Evolutionary conservation across 2,888 invertebrate genomes (phyloP).

Genomic region (Latrodectus elegans): DNA sequence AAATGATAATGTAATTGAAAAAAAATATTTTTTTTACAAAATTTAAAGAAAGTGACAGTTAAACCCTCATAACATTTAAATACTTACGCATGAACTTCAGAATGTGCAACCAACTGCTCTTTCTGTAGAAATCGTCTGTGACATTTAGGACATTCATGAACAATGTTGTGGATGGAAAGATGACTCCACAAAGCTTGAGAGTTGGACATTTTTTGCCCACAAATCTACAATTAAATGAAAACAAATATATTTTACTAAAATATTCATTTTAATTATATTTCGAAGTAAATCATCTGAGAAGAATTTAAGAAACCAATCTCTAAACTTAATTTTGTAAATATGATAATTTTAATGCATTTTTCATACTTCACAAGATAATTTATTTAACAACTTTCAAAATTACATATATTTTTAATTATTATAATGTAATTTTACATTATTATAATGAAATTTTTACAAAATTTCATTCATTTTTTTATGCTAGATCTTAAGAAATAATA

Average conservation of each 20-base stretch:
- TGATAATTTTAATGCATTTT: no score
- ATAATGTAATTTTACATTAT: no score
- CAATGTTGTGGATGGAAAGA: constrained; percentile 70
- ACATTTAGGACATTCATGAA: constrained; percentile 71
- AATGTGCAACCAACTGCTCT: constrained; percentile 71
- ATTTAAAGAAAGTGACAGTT: no score
- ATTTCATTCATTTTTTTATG: no score
- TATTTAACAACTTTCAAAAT: no score
- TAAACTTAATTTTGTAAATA: no score
- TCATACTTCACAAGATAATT: no score
- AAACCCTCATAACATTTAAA: neutral
- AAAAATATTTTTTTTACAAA: no score
- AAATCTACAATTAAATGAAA: constrained; percentile 53
- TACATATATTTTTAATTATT: no score
- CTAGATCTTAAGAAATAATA: no score
- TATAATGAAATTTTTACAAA: no score
- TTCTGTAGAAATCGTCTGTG: constrained; percentile 71
- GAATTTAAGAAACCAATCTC: neutral
- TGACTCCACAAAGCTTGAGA: constrained; percentile 70
- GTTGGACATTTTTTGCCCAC: constrained; percentile 54
- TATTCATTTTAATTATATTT: neutral
- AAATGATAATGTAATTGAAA: no score
- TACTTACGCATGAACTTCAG: constrained; percentile 72
- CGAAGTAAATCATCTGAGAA: neutral
- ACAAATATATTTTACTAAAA: neutral